A percentile compares a stretch with the other conserved stretches of the same genome.
phyloP scores from a whole-genome alignment of 1,140 invertebrate species.

The Sitobion miscanthi region DNA sequence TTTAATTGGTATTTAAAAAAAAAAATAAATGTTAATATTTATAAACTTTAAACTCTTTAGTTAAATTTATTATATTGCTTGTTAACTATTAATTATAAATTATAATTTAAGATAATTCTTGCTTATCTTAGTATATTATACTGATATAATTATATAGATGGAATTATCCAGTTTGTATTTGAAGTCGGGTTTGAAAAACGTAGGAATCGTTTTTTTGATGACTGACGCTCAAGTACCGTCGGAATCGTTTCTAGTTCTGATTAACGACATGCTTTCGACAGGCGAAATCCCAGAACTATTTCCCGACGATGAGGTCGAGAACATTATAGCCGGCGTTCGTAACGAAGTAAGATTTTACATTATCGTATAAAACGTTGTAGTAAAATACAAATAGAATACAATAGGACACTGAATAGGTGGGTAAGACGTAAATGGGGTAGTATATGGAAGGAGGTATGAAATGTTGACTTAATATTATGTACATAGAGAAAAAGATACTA shows the following conservation, averaged over 20 bases:
- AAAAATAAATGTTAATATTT: background rate
- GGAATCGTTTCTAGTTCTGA: conserved; percentile 92
- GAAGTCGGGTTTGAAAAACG: conserved; percentile 91
- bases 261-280: conserved; percentile 94
- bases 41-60: background rate
- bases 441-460: too few relatives aligned
- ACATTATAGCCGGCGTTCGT: conserved; percentile 86
- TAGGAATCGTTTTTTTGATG: conserved; percentile 94
- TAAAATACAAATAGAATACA: background rate
- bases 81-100: background rate
- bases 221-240: conserved; percentile 95
- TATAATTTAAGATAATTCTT: background rate
- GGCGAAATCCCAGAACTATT: conserved; percentile 96
- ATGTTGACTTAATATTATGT: too few relatives aligned
- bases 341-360: conserved; percentile 73
- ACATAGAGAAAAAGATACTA: too few relatives aligned
- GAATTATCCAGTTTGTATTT: conserved; percentile 86
- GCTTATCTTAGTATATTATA: background rate
- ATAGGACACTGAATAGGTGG: too few relatives aligned
- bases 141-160: conserved; percentile 63
- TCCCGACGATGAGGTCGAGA: conserved; percentile 94
- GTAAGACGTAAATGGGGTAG: background rate
- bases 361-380: background rate
- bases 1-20: background rate
- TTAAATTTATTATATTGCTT: background rate